Evolutionary conservation across 2,113 vertebrate genomes (phyloP).

Genomic region (Neopipo cinnamomea): DNA sequence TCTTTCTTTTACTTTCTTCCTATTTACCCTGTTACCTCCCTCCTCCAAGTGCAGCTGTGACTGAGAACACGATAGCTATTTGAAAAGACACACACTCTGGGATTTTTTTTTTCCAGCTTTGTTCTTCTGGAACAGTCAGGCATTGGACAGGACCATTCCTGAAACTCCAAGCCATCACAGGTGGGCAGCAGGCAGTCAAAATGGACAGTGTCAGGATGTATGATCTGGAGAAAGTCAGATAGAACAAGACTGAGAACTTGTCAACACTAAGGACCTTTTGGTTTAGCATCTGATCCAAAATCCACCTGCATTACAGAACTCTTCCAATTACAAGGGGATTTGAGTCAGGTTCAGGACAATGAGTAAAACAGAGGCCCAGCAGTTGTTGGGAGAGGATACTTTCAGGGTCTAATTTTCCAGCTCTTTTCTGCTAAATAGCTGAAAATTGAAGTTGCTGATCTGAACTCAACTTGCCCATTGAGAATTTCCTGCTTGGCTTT

Average conservation of each 20-base stretch:
- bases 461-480: neutral
- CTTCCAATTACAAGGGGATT: neutral
- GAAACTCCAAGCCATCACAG: neutral
- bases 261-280: neutral
- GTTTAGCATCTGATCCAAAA: neutral
- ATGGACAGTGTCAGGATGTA: neutral
- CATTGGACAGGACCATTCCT: neutral
- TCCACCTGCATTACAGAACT: neutral
- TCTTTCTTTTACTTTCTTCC: neutral
- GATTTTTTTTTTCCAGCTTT: neutral
- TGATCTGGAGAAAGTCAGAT: neutral
- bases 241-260: neutral
- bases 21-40: neutral
- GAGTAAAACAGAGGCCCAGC: neutral
- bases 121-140: neutral
- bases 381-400: neutral
- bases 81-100: neutral
- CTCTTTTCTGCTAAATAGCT: neutral
- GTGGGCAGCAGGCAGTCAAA: neutral
- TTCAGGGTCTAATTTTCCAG: neutral
- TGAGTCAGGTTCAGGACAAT: neutral
- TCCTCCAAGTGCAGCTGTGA: neutral
- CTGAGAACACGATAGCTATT: accelerated
- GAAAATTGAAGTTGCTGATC: neutral
- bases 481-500: neutral